A percentile compares a stretch with the other conserved stretches of the same genome.
Conservation (phyloP, 2,888 invertebrate species). For the Sceliomorpha sp. region DNA sequence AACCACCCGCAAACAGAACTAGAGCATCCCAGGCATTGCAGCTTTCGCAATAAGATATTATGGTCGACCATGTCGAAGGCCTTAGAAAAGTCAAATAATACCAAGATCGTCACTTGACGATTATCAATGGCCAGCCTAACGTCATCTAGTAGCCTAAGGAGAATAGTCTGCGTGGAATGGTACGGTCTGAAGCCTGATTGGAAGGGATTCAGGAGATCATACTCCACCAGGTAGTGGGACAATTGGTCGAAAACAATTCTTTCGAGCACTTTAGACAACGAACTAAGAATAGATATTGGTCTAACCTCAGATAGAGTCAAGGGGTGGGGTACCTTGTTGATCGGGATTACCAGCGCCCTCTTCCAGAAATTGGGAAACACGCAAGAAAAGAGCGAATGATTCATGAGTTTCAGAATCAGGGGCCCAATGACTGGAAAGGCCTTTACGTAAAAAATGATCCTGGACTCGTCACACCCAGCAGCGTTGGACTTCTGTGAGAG, state of each 20-base stretch:
- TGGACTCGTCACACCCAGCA: too few species aligned
- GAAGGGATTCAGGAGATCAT: constrained; percentile 10
- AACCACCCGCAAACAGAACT: constrained; percentile 1
- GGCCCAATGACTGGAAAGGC: constrained; percentile 3
- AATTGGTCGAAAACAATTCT: constrained; percentile 32
- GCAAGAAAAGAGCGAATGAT: not conserved
- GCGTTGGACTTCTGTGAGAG: too few species aligned
- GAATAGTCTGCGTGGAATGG: constrained; percentile 15
- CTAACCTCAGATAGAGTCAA: constrained; percentile 12
- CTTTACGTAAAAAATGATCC: too few species aligned
- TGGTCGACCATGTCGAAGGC: constrained; percentile 16
- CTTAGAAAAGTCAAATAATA: constrained; percentile 23
- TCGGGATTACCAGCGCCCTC: constrained; percentile 18
- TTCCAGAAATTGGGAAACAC: constrained; percentile 13
- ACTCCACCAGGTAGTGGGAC: not conserved
- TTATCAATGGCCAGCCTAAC: not conserved
- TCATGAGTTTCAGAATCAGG: not conserved
- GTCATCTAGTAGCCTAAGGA: not conserved
- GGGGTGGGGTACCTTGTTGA: constrained; percentile 15
- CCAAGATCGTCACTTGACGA: not conserved
- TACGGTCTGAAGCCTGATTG: constrained; percentile 18
- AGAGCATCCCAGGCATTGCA: not conserved
- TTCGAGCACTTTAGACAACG: constrained; percentile 41
- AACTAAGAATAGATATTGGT: constrained; percentile 26
- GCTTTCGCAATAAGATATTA: not conserved